Conservation (phyloP, 2,113 vertebrate genomes). For the Chaenogobius annularis region DNA sequence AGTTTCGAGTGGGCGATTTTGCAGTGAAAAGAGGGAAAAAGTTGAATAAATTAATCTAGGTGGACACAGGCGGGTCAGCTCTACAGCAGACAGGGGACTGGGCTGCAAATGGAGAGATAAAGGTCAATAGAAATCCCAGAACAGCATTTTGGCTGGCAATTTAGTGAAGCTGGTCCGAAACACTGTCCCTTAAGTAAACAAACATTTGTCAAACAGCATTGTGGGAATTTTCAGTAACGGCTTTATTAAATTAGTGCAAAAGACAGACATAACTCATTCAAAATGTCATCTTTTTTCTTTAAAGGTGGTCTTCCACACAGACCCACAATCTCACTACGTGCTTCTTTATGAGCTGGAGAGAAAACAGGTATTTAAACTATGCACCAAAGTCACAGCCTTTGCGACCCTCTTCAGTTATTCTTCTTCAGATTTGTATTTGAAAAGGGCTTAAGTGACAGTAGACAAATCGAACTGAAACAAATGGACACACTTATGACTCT, state of each 20-base stretch:
- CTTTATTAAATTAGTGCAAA: conserved; percentile 88
- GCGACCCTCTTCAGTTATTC: conserved; percentile 33
- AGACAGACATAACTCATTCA: conserved; percentile 84
- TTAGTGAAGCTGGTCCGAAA: neutral
- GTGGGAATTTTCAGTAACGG: conserved; percentile 80
- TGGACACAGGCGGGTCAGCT: neutral
- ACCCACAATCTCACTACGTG: conserved; percentile 54
- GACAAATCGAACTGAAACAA: conserved; percentile 57
- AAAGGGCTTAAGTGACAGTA: conserved; percentile 35
- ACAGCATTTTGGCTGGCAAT: neutral
- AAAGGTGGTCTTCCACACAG: conserved; percentile 60
- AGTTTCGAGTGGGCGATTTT: conserved; percentile 5
- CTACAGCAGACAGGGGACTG: neutral
- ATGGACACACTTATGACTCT: conserved; percentile 62
- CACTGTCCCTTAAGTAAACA: conserved; percentile 15
- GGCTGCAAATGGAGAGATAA: conserved; percentile 3
- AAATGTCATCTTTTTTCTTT: conserved; percentile 76
- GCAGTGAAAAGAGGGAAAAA: conserved; percentile 1
- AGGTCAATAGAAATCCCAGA: conserved; percentile 3
- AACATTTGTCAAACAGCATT: conserved; percentile 20
- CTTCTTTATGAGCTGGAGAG: conserved; percentile 60
- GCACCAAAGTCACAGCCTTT: conserved; percentile 62
- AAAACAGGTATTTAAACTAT: conserved; percentile 50
- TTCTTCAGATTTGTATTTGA: conserved; percentile 34
- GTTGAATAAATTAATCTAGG: conserved; percentile 1